phyloP scores from a whole-genome alignment of 2,113 vertebrate species.

The Spheniscus mendiculus region DNA sequence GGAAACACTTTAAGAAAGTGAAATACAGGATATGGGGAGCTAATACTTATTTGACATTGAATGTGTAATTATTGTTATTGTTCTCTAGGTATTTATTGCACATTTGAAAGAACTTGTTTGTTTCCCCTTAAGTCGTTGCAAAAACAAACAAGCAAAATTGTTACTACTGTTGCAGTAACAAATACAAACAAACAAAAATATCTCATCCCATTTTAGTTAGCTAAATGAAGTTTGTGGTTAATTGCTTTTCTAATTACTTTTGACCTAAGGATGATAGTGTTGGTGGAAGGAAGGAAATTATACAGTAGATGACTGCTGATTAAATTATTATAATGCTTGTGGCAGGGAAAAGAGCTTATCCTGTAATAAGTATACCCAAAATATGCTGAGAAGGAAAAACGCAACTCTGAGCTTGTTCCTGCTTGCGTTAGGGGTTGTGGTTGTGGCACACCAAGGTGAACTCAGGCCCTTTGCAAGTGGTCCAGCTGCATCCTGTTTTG shows the following conservation, averaged over 20 bases:
- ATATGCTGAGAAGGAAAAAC: neutral
- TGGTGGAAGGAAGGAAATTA: conserved; percentile 21
- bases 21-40: neutral
- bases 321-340: neutral
- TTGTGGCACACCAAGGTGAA: neutral
- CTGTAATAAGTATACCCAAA: neutral
- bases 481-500: neutral
- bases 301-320: neutral
- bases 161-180: neutral
- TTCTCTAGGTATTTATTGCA: neutral
- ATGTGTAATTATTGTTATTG: neutral
- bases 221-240: neutral
- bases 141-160: neutral
- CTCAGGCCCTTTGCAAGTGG: neutral
- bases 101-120: neutral
- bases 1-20: neutral
- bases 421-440: neutral
- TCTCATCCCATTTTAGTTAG: neutral
- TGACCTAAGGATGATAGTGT: neutral
- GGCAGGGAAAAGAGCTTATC: neutral
- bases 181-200: conserved; percentile 6
- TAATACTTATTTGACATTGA: neutral
- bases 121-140: neutral
- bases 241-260: neutral
- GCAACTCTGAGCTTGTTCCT: neutral